Evolutionary conservation across 2,888 invertebrate genomes (phyloP).

Genomic region (Nephrotoma flavescens): DNA sequence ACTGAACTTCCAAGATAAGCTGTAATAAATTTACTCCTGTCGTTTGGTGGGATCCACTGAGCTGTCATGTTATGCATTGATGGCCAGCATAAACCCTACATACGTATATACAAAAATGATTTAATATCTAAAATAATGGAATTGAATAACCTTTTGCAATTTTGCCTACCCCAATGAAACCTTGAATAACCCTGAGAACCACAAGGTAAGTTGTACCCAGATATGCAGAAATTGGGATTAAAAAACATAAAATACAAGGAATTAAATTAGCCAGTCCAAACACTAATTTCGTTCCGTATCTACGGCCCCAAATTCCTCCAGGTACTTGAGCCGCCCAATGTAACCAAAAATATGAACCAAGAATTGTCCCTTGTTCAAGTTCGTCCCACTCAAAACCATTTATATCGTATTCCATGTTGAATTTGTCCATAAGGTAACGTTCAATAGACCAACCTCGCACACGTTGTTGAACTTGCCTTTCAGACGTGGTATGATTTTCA

Average conservation of each 20-base stretch:
- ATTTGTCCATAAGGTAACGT: conserved; percentile 6
- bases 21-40: conserved; percentile 55
- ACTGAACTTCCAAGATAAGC: conserved; percentile 45
- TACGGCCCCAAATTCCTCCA: conserved; percentile 51
- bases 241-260: conserved; percentile 45
- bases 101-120: conserved; percentile 2
- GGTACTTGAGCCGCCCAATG: conserved; percentile 59
- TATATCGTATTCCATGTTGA: conserved; percentile 15
- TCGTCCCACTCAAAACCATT: conserved; percentile 45
- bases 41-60: conserved; percentile 68
- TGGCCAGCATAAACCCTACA: conserved; percentile 53
- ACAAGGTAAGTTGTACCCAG: conserved; percentile 41
- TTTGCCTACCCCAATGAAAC: conserved; percentile 46
- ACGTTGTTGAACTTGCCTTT: conserved; percentile 15
- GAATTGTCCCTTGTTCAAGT: conserved; percentile 43
- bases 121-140: background rate
- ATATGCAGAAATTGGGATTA: conserved; percentile 49
- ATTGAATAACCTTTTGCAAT: background rate
- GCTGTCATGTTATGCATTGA: conserved; percentile 66
- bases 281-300: conserved; percentile 54
- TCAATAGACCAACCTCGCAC: conserved; percentile 6
- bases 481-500: conserved; percentile 14
- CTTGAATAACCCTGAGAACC: conserved; percentile 47
- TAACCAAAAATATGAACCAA: conserved; percentile 58
- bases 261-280: conserved; percentile 51